Evolutionary conservation across 2,113 vertebrate species (phyloP), one percentile per base, ranked within the genome.

Genomic region (Cyanoderma ruficeps): DNA sequence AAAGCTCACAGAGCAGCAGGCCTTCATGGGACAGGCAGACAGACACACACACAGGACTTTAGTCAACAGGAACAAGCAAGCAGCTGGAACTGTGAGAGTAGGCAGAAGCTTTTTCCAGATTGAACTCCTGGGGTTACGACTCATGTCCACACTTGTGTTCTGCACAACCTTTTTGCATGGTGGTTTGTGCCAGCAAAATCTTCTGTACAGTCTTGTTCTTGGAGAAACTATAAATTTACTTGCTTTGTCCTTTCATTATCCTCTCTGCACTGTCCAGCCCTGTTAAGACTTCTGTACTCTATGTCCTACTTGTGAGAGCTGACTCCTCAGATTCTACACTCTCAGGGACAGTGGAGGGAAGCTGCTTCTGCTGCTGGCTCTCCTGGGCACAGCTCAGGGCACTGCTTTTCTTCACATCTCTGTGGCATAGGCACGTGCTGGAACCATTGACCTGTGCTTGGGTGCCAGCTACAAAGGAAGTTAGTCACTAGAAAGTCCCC

Each of bases 381-480:
- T 89, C 49, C 53, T 3, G 5, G 5, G 10, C 14, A 79, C 41
- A 37, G 1, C n/a, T 56, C 46, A 49, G 24, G 52, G 27, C 4
- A 3, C 18, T 78, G 37, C 24, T 30, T 44, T 68, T 52, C 44
- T 28, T 65, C 6, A 1, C 0, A 0, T 23, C 15, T n/a, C 24
- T 10, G 5, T 44, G 33, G 16, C 74, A 49, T 41, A 30, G 39
- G 52, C 64, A 33, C 0, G 0, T 59, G n/a, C 50, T 57, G 76
- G 28, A 30, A 28, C 13, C 19, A n/a, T 3, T 28, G n/a, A 39
- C 31, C 41, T 2, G 1, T 16, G 55, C 49, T 65, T 44, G 37
- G 9, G 13, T 64, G 15, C 7, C 57, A 64, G 41, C 31, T 14
- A 11, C 7, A 47, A 53, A 78, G 61, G 69, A 82, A 70, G 15